phyloP scores from a whole-genome alignment of 2,113 vertebrate genomes.

The Leucopternis melanops region DNA sequence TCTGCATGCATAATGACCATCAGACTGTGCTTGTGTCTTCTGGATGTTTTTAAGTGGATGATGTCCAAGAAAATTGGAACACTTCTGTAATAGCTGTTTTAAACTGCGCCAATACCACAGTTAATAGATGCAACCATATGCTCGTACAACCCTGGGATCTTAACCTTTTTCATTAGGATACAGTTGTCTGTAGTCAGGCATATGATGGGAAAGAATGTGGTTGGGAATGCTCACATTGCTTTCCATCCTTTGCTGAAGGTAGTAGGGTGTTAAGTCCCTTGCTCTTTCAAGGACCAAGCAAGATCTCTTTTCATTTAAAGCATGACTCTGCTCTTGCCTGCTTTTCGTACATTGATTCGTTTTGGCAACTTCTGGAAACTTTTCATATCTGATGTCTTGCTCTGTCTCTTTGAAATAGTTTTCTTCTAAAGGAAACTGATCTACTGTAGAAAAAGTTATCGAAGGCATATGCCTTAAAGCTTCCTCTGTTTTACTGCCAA shows the following conservation, averaged over 20 bases:
- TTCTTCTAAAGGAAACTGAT: not conserved
- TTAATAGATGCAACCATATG: not conserved
- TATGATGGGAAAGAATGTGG: accelerated
- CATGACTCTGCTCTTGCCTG: not conserved
- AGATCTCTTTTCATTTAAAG: not conserved
- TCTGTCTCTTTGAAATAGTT: not conserved
- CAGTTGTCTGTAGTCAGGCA: not conserved
- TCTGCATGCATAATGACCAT: not conserved
- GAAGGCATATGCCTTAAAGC: not conserved
- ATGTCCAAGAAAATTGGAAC: not conserved
- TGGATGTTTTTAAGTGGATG: not conserved
- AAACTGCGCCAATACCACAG: not conserved
- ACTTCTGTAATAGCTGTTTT: not conserved
- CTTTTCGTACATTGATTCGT: not conserved
- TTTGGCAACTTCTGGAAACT: not conserved
- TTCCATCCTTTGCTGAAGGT: not conserved
- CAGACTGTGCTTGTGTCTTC: not conserved
- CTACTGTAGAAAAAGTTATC: not conserved
- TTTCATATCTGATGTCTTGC: not conserved
- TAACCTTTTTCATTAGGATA: not conserved
- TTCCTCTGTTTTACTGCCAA: not conserved
- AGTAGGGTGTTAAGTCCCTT: not conserved
- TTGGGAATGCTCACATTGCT: not conserved
- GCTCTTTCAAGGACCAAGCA: not conserved
- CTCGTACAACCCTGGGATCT: not conserved